Percentiles rank a stretch among this genome's conserved stretches.
Conservation (phyloP, 1,140 invertebrate species). For the Penaeus chinensis region DNA sequence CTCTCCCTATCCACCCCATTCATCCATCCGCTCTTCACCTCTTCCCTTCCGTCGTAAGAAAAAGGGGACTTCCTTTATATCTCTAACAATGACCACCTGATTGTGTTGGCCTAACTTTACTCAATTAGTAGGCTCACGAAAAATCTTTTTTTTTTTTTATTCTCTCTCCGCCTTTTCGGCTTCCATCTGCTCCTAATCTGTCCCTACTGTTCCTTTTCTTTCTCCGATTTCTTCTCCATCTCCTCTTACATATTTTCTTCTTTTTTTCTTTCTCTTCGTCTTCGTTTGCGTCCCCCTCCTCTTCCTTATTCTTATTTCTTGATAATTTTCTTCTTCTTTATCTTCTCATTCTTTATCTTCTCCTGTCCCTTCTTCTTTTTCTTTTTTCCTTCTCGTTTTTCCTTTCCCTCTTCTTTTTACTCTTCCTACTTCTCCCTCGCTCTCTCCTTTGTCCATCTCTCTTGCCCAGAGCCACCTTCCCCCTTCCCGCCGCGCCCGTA, state of each 20-base stretch:
- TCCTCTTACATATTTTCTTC: not conserved
- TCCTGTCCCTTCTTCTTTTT: too few relatives aligned
- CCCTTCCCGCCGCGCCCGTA: too few relatives aligned
- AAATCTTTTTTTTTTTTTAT: not conserved
- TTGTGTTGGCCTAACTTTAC: constrained; percentile 7
- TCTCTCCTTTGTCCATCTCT: too few relatives aligned
- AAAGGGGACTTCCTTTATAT: not conserved
- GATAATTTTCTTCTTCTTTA: too few relatives aligned
- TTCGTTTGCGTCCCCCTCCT: too few relatives aligned
- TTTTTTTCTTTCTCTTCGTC: not conserved
- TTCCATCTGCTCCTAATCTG: not conserved
- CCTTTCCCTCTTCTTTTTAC: too few relatives aligned
- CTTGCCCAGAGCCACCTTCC: too few relatives aligned
- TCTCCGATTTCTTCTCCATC: not conserved
- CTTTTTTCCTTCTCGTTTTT: too few relatives aligned
- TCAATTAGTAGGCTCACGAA: constrained; percentile 30
- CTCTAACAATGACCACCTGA: constrained; percentile 13
- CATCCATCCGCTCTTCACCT: not conserved
- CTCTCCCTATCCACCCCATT: not conserved
- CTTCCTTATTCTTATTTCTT: too few relatives aligned
- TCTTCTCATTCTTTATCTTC: too few relatives aligned
- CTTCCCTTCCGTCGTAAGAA: constrained; percentile 3
- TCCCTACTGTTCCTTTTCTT: not conserved
- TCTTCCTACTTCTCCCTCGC: too few relatives aligned
- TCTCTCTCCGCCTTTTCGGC: not conserved